phyloP scores from a whole-genome alignment of 2,113 vertebrate genomes.

The Oostethus manadensis region DNA sequence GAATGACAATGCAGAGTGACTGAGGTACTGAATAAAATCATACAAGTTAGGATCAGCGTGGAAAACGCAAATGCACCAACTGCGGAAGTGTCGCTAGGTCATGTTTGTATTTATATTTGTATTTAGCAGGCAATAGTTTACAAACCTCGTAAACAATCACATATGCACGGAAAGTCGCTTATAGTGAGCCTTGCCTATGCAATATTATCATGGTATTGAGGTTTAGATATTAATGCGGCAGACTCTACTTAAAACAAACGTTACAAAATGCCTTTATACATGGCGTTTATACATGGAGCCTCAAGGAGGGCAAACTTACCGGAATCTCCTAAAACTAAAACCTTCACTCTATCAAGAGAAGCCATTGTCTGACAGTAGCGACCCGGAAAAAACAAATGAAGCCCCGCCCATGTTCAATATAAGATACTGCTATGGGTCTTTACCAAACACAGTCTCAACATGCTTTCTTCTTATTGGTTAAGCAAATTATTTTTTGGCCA shows the following conservation, averaged over 20 bases:
- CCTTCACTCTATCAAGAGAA: constrained; percentile 90
- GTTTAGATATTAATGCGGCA: not conserved
- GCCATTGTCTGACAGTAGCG: constrained; percentile 74
- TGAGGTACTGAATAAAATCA: not conserved
- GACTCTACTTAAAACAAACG: not conserved
- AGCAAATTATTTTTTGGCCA: not conserved
- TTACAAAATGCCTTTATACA: not conserved
- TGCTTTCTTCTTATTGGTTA: constrained; percentile 16
- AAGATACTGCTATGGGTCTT: constrained; percentile 20
- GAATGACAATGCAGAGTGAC: constrained; percentile 12
- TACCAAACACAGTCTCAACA: not conserved
- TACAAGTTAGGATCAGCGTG: no score
- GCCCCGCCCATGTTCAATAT: not conserved
- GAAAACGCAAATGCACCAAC: no score
- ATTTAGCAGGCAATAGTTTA: no score
- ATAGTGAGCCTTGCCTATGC: not conserved
- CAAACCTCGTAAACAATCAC: no score
- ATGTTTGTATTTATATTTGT: no score
- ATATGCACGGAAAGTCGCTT: no score
- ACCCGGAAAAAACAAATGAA: constrained; percentile 43
- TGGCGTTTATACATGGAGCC: not conserved
- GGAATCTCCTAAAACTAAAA: constrained; percentile 93
- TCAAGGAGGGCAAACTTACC: constrained; percentile 70
- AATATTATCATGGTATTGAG: not conserved
- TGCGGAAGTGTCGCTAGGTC: no score